A percentile compares a stretch with the other conserved stretches of the same genome.
Conservation (phyloP, 2,888 invertebrate species). For the Myopa testacea region DNA sequence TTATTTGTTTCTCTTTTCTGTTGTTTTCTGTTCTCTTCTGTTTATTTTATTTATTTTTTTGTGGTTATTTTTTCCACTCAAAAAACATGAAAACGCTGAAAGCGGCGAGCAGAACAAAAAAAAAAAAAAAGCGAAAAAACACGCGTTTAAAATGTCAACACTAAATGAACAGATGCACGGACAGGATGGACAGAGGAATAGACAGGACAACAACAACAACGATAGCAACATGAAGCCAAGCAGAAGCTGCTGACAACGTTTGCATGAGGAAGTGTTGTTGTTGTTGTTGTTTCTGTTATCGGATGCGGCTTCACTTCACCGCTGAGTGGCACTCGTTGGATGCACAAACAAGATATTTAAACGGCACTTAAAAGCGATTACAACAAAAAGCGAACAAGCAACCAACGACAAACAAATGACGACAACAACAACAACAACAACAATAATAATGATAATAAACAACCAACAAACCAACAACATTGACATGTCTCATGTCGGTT, state of each 20-base stretch:
- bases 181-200: constrained; percentile 13
- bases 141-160: constrained; percentile 25
- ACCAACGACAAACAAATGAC: neutral
- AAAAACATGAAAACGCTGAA: neutral
- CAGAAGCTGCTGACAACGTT: neutral
- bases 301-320: neutral
- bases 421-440: neutral
- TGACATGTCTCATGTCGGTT: neutral
- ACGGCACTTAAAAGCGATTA: constrained; percentile 1
- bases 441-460: no score
- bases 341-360: constrained; percentile 2
- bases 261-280: neutral
- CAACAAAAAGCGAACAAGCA: neutral
- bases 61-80: no score
- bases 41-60: neutral
- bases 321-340: neutral
- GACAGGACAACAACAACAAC: neutral
- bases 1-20: neutral
- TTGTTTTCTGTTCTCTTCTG: neutral
- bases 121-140: neutral
- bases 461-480: no score
- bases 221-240: neutral
- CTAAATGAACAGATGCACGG: constrained; percentile 10
- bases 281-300: neutral
- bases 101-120: neutral